Percentiles rank a stretch among this genome's conserved stretches.
Evolutionary conservation across 2,113 vertebrate genomes (phyloP).

Genomic region (Tor tambroides): DNA sequence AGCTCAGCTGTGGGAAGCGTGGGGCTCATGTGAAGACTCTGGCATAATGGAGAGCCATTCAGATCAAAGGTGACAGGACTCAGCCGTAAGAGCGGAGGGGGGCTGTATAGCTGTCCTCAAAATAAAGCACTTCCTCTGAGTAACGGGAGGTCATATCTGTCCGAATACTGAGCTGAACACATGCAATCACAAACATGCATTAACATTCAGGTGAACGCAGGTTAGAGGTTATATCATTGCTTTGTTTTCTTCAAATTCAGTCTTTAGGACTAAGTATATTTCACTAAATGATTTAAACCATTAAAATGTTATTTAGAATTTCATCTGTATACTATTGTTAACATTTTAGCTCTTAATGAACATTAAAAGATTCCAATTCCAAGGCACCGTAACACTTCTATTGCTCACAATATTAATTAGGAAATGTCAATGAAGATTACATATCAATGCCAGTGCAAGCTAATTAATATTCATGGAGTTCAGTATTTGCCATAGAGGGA

Average conservation of each 20-base stretch:
- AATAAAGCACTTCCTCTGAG: conserved; percentile 30
- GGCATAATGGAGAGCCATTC: conserved; percentile 26
- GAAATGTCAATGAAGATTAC: not conserved
- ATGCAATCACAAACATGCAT: not conserved
- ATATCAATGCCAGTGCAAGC: not conserved
- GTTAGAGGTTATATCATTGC: not conserved
- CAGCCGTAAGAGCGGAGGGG: conserved; percentile 43
- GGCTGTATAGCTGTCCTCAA: conserved; percentile 26
- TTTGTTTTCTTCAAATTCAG: not conserved
- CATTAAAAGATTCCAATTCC: not conserved
- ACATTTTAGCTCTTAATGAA: not conserved
- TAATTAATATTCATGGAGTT: not conserved
- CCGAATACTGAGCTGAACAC: conserved; percentile 14
- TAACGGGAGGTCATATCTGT: conserved; percentile 20
- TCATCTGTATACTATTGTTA: not conserved
- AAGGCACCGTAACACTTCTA: not conserved
- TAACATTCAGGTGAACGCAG: not conserved
- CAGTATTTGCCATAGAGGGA: not conserved
- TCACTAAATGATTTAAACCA: not conserved
- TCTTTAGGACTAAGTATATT: not conserved
- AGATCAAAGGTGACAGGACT: conserved; percentile 29
- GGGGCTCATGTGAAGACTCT: conserved; percentile 8
- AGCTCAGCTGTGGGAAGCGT: conserved; percentile 26
- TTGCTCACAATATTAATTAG: conserved; percentile 6
- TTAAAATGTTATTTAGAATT: not conserved